These are phyloP conservation scores for Erethizon dorsatum DNA, from an alignment of 2,797 vertebrate species.

Conservation along the genomic window DNA sequence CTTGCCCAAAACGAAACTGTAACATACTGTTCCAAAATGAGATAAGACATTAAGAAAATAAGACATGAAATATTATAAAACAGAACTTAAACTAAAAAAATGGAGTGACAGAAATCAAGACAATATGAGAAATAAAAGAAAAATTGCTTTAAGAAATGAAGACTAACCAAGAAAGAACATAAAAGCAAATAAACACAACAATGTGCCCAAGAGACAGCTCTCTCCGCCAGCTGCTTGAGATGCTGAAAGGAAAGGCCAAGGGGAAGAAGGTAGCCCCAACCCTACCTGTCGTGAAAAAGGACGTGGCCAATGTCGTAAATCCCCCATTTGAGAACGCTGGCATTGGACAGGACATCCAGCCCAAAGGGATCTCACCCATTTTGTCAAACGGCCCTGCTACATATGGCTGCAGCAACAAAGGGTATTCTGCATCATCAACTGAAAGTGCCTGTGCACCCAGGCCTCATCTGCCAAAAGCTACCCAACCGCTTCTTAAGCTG, in stretches of 20 bases:
- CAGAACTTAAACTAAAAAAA: conserved; percentile 51
- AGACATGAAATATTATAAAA: not conserved
- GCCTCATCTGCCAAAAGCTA: not conserved
- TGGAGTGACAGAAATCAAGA: not conserved
- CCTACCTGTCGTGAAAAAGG: not conserved
- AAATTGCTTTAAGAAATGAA: conserved; percentile 33
- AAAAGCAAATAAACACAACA: not conserved
- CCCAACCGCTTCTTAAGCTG: not conserved
- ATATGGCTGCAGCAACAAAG: not conserved
- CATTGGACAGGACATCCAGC: not conserved
- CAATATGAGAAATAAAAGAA: conserved; percentile 33
- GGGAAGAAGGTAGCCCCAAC: not conserved
- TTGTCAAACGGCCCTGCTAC: not conserved
- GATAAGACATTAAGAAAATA: not conserved
- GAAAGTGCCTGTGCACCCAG: not conserved
- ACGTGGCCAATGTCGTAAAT: not conserved
- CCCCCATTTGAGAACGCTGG: not conserved
- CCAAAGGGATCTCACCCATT: not conserved
- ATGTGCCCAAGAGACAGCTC: not conserved
- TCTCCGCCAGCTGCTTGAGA: not conserved
- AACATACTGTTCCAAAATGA: not conserved
- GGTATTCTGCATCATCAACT: not conserved
- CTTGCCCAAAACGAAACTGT: not conserved
- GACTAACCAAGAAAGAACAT: conserved; percentile 14
- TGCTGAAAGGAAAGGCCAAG: not conserved